Conservation (phyloP, 2,888 invertebrate species). For the Dyspetes luteomarginatus region DNA sequence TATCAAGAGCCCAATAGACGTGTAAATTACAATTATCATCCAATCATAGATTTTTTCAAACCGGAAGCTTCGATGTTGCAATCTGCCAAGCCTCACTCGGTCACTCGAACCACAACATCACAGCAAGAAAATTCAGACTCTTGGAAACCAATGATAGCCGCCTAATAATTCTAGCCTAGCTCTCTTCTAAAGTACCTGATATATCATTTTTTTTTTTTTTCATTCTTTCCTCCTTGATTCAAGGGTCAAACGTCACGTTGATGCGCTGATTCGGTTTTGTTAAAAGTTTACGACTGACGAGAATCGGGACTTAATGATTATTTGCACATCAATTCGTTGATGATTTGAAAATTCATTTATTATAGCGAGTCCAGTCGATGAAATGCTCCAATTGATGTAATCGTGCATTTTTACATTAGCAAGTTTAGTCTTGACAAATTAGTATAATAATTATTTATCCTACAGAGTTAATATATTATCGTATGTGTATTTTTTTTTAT, state of each 20-base stretch:
- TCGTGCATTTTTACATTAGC: slow-evolving; percentile 9
- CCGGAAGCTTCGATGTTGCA: slow-evolving; percentile 81
- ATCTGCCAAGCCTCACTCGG: slow-evolving; percentile 68
- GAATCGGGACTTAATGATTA: neutral
- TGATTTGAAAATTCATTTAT: too few species aligned
- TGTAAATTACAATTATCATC: slow-evolving; percentile 92
- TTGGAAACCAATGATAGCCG: slow-evolving; percentile 81
- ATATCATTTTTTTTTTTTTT: slow-evolving; percentile 48
- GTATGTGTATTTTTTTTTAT: slow-evolving; percentile 8
- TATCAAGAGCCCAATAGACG: slow-evolving; percentile 83
- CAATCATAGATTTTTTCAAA: slow-evolving; percentile 92
- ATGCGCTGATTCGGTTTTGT: slow-evolving; percentile 40
- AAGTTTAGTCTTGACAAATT: slow-evolving; percentile 16
- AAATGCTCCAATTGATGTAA: slow-evolving; percentile 37
- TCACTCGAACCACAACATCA: slow-evolving; percentile 59
- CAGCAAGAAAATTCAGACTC: slow-evolving; percentile 66
- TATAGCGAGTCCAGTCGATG: neutral
- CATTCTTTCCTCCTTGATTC: slow-evolving; percentile 11
- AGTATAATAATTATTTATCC: slow-evolving; percentile 24
- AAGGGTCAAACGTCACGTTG: slow-evolving; percentile 2
- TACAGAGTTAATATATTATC: slow-evolving; percentile 12
- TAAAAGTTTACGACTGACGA: slow-evolving; percentile 53
- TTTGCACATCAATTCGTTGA: too few species aligned
- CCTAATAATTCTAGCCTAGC: slow-evolving; percentile 66
- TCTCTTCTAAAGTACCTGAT: slow-evolving; percentile 75